A percentile compares a stretch with the other conserved stretches of the same genome.
These are phyloP conservation scores for Amiota communis DNA, from an alignment of 2,888 invertebrate genomes.

Conservation along the genomic window DNA sequence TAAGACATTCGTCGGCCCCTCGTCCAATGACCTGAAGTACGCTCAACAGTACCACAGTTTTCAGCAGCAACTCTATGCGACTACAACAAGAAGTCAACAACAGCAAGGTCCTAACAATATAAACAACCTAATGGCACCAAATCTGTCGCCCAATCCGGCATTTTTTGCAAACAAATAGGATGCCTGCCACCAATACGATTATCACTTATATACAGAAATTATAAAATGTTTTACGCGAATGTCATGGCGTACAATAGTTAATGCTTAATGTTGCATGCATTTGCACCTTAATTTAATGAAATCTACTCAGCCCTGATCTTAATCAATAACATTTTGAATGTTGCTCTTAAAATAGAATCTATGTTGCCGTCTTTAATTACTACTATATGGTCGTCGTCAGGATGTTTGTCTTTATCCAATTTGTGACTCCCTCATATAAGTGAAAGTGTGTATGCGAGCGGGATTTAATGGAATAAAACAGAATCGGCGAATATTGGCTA, in stretches of 20 bases:
- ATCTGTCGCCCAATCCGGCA: constrained; percentile 69
- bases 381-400: not conserved
- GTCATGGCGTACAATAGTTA: constrained; percentile 28
- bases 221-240: constrained; percentile 39
- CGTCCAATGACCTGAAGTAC: constrained; percentile 91
- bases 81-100: constrained; percentile 80
- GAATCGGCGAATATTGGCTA: not conserved
- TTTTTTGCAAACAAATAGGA: constrained; percentile 71
- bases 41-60: constrained; percentile 97
- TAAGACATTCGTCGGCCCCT: constrained; percentile 85
- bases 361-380: not conserved
- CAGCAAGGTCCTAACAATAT: constrained; percentile 50
- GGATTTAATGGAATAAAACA: not conserved
- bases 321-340: constrained; percentile 28
- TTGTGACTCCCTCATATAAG: no score
- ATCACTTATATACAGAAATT: constrained; percentile 27
- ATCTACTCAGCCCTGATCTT: constrained; percentile 1
- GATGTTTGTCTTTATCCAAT: no score
- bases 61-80: constrained; percentile 95
- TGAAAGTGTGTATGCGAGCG: no score
- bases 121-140: constrained; percentile 56
- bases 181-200: not conserved
- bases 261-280: constrained; percentile 28
- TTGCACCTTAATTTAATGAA: constrained; percentile 22
- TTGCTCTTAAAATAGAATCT: constrained; percentile 18